Percentiles rank a stretch among this genome's conserved stretches.
Conservation (phyloP, 2,113 vertebrate genomes). For the Rhinoderma darwinii region DNA sequence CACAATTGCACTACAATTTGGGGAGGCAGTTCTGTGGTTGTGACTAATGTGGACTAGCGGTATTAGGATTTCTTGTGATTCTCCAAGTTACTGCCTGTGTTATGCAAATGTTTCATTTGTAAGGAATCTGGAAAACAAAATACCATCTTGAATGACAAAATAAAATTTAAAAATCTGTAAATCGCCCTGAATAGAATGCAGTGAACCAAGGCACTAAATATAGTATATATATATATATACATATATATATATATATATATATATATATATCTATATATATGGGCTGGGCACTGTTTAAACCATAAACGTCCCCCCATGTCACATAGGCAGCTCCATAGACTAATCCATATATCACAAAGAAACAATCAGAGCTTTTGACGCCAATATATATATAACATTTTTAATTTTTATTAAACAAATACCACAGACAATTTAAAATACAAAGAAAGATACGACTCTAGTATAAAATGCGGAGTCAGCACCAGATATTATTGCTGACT, state of each 20-base stretch:
- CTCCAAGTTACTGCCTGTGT: constrained; percentile 10
- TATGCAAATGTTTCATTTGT: constrained; percentile 42
- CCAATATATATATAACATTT: too few species aligned
- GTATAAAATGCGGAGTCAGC: too few species aligned
- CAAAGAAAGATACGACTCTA: too few species aligned
- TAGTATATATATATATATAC: neutral
- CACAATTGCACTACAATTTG: constrained; percentile 14
- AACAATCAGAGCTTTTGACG: too few species aligned
- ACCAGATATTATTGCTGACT: too few species aligned
- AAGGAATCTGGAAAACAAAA: constrained; percentile 26
- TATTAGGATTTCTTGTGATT: constrained; percentile 15
- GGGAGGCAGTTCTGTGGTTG: constrained; percentile 11
- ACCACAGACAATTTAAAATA: too few species aligned
- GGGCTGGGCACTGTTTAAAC: too few species aligned
- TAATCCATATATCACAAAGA: too few species aligned
- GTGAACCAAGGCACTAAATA: constrained; percentile 17
- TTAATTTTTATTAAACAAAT: too few species aligned
- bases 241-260: neutral
- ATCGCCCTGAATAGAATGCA: constrained; percentile 25
- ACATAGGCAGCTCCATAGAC: too few species aligned
- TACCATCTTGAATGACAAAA: constrained; percentile 7
- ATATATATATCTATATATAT: too few species aligned
- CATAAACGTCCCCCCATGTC: too few species aligned
- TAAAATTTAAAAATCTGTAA: neutral
- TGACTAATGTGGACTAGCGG: constrained; percentile 31